phyloP scores from a whole-genome alignment of 2,888 invertebrate genomes.

The Polymixis flavicincta region DNA sequence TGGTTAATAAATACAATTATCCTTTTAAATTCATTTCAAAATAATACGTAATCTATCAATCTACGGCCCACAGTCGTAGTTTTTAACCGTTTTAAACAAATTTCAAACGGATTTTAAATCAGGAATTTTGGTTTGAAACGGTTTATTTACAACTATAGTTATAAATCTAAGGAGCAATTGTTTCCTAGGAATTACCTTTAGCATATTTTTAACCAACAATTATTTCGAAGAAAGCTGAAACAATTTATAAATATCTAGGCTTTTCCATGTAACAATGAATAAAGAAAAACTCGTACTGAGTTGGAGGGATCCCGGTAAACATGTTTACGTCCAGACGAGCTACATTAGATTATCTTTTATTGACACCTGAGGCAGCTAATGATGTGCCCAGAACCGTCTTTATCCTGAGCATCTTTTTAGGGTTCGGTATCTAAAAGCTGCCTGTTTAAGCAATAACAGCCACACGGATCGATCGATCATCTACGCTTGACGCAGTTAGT shows the following conservation, averaged over 20 bases:
- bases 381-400: conserved; percentile 9
- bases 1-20: too few relatives aligned
- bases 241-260: conserved; percentile 6
- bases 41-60: too few relatives aligned
- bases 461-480: too few relatives aligned
- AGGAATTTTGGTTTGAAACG: too few relatives aligned
- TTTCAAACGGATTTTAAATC: too few relatives aligned
- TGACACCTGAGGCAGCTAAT: conserved; percentile 49
- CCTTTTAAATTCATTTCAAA: too few relatives aligned
- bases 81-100: too few relatives aligned
- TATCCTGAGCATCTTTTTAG: conserved; percentile 11
- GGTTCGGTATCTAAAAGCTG: neutral
- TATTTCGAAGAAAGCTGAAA: neutral
- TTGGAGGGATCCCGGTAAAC: conserved; percentile 62
- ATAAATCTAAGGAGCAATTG: neutral
- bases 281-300: neutral
- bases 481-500: too few relatives aligned
- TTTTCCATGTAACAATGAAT: neutral
- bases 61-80: too few relatives aligned
- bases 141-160: too few relatives aligned
- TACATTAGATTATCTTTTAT: conserved; percentile 66
- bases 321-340: conserved; percentile 70
- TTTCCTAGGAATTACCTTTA: neutral
- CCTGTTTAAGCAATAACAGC: too few relatives aligned
- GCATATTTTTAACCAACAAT: neutral